Evolutionary conservation across 2,888 invertebrate species (phyloP).

Genomic region (Drosophila paranaensis): DNA sequence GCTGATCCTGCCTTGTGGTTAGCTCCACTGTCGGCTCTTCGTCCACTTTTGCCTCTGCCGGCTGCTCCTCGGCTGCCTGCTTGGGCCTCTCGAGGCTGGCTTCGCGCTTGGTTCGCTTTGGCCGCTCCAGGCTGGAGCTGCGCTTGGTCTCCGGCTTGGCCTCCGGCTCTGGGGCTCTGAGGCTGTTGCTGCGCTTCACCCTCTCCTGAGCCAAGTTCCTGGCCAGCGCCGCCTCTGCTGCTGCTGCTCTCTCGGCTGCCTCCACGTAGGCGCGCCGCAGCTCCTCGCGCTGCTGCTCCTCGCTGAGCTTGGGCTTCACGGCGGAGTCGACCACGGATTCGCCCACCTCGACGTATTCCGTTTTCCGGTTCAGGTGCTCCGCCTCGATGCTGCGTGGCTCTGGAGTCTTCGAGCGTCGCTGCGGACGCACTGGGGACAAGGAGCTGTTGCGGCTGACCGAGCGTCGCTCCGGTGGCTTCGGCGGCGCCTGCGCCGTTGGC

Average conservation of each 20-base stretch:
- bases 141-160: conserved; percentile 30
- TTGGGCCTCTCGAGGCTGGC: conserved; percentile 8
- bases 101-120: neutral
- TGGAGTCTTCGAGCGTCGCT: conserved; percentile 81
- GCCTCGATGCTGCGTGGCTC: conserved; percentile 62
- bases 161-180: conserved; percentile 40
- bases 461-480: conserved; percentile 56
- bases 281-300: conserved; percentile 56
- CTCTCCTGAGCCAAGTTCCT: conserved; percentile 46
- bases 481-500: conserved; percentile 30
- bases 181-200: conserved; percentile 61
- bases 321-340: conserved; percentile 30
- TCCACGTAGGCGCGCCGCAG: conserved; percentile 61
- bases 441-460: conserved; percentile 80
- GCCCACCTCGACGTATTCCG: conserved; percentile 66
- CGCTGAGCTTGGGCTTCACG: conserved; percentile 33
- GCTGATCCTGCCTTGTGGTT: neutral
- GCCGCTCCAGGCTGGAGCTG: conserved; percentile 51
- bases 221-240: conserved; percentile 52
- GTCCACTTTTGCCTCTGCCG: neutral
- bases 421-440: conserved; percentile 81
- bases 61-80: neutral
- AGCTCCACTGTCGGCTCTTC: neutral
- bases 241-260: conserved; percentile 59
- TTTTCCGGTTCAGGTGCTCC: conserved; percentile 47